These are phyloP conservation scores for Pachydiplax longipennis DNA, from an alignment of 2,888 invertebrate species.

Conservation along the genomic window DNA sequence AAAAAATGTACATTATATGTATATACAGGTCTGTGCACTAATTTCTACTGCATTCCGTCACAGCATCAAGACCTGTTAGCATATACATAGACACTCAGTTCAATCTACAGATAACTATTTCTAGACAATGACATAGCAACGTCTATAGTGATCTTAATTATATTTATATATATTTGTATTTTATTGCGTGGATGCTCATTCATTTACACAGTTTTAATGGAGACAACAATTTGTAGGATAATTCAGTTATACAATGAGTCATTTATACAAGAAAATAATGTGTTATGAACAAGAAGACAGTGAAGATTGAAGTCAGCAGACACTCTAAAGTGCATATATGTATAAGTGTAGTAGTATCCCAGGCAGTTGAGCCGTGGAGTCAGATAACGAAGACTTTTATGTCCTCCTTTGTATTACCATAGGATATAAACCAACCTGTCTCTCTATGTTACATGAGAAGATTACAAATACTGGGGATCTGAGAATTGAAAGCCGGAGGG, in stretches of 20 bases:
- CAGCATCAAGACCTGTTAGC: constrained; percentile 19
- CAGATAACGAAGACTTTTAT: background rate
- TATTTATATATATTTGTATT: background rate
- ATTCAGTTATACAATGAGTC: background rate
- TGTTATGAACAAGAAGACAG: constrained; percentile 40
- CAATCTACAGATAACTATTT: constrained; percentile 14
- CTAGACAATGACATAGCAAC: background rate
- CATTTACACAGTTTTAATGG: background rate
- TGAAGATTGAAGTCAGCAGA: constrained; percentile 45
- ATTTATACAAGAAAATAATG: background rate
- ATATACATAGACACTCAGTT: constrained; percentile 13
- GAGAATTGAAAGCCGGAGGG: background rate
- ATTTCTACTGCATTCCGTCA: constrained; percentile 7
- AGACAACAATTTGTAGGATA: background rate
- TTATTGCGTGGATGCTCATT: constrained; percentile 9
- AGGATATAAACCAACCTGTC: background rate
- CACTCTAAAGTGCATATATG: constrained; percentile 43
- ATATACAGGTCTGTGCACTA: background rate
- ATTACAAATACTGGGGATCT: background rate
- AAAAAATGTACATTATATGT: background rate
- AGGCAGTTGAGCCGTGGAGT: constrained; percentile 43
- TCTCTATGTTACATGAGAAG: background rate
- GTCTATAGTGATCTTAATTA: background rate
- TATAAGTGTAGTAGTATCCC: constrained; percentile 45
- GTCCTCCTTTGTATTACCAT: background rate